phyloP scores from a whole-genome alignment of 2,113 vertebrate species.

The Zonotrichia leucophrys region DNA sequence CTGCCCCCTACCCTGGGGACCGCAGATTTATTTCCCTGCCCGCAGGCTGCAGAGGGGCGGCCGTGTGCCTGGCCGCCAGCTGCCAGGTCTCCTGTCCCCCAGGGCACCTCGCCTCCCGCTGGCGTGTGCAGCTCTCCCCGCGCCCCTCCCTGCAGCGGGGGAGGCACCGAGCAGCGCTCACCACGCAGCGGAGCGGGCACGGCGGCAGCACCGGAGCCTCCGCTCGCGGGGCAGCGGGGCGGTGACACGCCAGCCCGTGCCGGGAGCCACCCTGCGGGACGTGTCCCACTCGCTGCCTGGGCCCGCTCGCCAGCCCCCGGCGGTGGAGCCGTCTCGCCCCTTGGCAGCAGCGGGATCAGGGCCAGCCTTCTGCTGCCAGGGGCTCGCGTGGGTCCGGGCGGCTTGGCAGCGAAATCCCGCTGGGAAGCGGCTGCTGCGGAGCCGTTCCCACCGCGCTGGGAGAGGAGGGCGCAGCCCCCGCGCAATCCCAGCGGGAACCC shows the following conservation, averaged over 20 bases:
- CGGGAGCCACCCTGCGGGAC: not conserved
- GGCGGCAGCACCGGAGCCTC: not conserved
- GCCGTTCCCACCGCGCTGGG: not conserved
- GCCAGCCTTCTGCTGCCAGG: not conserved
- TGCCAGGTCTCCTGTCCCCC: not conserved
- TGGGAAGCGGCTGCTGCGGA: not conserved
- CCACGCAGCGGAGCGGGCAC: not conserved
- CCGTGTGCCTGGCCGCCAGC: not conserved
- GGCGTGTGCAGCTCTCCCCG: not conserved
- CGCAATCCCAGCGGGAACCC: fast-evolving
- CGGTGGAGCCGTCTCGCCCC: not conserved
- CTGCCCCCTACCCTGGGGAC: not conserved
- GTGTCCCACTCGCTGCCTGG: no score
- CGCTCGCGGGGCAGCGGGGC: no score
- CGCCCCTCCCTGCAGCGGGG: not conserved
- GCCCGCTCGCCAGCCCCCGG: no score
- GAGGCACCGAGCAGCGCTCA: not conserved
- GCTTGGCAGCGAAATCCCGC: not conserved
- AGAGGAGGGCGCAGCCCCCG: not conserved
- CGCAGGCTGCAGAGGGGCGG: not conserved
- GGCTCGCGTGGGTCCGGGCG: not conserved
- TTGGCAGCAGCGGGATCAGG: not conserved
- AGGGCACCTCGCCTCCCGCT: not conserved
- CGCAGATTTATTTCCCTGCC: not conserved
- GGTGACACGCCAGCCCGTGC: not conserved